These are phyloP conservation scores for Brachionus paranguensis DNA, from an alignment of 1,140 invertebrate species.

Conservation along the genomic window DNA sequence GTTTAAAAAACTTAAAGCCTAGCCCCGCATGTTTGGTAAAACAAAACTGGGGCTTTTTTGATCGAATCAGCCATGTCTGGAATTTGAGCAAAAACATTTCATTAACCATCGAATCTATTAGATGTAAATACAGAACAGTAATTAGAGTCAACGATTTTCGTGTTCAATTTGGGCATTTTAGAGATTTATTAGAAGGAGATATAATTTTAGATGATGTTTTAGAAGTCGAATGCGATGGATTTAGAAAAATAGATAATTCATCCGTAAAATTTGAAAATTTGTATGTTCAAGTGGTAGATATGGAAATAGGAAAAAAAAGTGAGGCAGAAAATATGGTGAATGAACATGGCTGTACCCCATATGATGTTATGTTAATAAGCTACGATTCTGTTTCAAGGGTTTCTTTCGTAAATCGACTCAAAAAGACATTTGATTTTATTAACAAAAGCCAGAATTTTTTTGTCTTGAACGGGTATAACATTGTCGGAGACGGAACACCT, in stretches of 20 bases:
- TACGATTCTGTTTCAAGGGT: slow-evolving; percentile 15
- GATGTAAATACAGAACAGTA: neutral
- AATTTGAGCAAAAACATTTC: neutral
- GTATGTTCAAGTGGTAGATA: slow-evolving; percentile 3
- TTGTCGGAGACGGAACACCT: slow-evolving; percentile 87
- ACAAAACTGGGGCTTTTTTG: neutral
- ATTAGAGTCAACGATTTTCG: neutral
- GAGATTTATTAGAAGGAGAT: neutral
- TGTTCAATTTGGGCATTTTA: neutral
- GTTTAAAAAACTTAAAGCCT: neutral
- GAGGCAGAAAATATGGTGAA: neutral
- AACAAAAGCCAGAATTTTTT: neutral
- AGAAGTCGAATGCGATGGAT: neutral
- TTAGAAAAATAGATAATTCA: neutral
- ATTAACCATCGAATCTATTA: neutral
- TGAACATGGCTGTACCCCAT: neutral
- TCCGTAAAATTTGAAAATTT: neutral
- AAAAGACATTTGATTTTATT: neutral
- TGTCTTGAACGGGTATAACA: slow-evolving; percentile 65
- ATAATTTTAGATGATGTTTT: neutral
- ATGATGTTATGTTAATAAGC: slow-evolving; percentile 6
- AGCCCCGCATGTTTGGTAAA: neutral
- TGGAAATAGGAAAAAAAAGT: neutral
- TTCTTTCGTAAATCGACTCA: neutral
- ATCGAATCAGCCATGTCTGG: neutral